These are phyloP conservation scores for Anoplolepis gracilipes DNA, from an alignment of 1,140 invertebrate species.

Conservation along the genomic window DNA sequence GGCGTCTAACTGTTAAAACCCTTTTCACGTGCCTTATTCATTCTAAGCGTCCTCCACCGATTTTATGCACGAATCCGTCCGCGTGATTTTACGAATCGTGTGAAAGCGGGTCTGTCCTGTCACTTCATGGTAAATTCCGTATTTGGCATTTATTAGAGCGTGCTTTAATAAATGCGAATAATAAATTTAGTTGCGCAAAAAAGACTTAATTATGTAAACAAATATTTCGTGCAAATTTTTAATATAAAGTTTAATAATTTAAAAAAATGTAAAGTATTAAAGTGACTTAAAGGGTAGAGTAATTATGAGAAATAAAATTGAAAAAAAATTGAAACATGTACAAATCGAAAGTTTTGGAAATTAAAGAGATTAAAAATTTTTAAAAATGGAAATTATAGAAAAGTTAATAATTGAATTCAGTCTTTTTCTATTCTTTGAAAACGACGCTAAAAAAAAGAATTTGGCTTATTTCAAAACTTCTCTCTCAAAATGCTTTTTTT, in stretches of 20 bases:
- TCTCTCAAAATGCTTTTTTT: neutral
- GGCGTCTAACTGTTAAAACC: neutral
- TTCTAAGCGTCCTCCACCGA: neutral
- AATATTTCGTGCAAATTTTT: conserved; percentile 8
- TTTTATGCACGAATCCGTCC: neutral
- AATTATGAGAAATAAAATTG: conserved; percentile 15
- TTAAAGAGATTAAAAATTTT: conserved; percentile 27
- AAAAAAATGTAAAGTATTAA: neutral
- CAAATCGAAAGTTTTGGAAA: neutral
- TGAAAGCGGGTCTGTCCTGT: neutral
- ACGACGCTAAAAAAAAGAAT: neutral
- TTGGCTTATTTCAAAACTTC: neutral
- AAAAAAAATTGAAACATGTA: conserved; percentile 2
- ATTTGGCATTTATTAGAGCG: neutral
- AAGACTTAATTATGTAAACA: neutral
- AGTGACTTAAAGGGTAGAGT: neutral
- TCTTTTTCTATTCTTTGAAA: neutral
- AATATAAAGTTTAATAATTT: conserved; percentile 9
- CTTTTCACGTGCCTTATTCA: neutral
- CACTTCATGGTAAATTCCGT: neutral
- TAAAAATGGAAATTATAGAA: neutral
- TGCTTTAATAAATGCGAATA: neutral
- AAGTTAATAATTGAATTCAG: neutral
- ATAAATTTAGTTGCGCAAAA: conserved; percentile 8
- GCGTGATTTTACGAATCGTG: neutral